These are phyloP conservation scores for Balaenoptera acutorostrata DNA, from an alignment of 2,113 vertebrate genomes.

Conservation along the genomic window DNA sequence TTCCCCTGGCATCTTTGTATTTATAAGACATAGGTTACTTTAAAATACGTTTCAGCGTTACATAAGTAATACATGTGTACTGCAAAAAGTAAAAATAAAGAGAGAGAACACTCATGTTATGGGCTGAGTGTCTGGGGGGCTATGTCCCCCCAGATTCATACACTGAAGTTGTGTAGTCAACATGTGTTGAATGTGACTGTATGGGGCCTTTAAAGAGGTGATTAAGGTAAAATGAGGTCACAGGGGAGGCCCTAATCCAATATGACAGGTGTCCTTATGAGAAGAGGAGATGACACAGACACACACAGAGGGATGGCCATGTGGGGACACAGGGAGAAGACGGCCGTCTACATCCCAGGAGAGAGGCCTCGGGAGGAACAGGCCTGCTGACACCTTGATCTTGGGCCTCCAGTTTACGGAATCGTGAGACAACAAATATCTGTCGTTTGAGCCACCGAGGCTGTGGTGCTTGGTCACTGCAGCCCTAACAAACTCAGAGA, in stretches of 20 bases:
- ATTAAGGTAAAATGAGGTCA: background rate
- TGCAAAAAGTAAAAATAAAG: background rate
- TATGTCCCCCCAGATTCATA: background rate
- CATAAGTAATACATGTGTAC: accelerated
- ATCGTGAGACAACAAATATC: accelerated
- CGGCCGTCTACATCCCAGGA: accelerated
- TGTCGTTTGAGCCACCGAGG: accelerated
- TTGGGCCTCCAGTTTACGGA: accelerated
- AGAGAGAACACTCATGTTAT: too few relatives aligned
- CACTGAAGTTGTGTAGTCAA: background rate
- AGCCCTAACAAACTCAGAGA: too few relatives aligned
- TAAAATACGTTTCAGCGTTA: accelerated
- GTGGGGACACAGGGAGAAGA: background rate
- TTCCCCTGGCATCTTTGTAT: accelerated
- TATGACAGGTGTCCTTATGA: background rate
- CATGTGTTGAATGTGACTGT: background rate
- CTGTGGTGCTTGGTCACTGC: background rate
- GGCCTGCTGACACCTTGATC: accelerated
- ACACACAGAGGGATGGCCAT: accelerated
- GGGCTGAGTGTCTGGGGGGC: background rate
- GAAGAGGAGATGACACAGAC: background rate
- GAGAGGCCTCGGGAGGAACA: background rate
- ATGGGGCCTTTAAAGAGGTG: background rate
- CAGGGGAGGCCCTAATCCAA: background rate
- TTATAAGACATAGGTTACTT: accelerated